Conservation (phyloP, 2,888 invertebrate species). For the Campopleginae sp. region DNA sequence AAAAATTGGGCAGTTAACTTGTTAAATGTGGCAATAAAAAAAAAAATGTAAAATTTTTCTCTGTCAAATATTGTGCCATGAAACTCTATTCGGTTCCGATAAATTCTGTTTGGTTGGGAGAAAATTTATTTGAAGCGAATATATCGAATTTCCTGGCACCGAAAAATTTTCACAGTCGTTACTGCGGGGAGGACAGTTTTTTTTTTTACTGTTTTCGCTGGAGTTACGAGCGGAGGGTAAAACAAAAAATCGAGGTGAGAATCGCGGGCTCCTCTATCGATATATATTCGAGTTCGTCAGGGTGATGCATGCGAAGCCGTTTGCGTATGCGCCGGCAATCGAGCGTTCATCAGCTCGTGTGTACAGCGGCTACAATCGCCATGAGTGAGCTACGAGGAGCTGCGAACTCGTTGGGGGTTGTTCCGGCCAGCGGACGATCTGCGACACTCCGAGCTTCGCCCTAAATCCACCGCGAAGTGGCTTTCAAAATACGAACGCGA, state of each 20-base stretch:
- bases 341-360: slow-evolving; percentile 74
- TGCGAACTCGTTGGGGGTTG: slow-evolving; percentile 35
- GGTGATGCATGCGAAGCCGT: slow-evolving; percentile 72
- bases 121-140: slow-evolving; percentile 34
- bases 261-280: slow-evolving; percentile 61
- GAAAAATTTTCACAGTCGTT: slow-evolving; percentile 19
- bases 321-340: slow-evolving; percentile 65
- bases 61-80: not conserved
- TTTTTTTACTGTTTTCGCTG: slow-evolving; percentile 21
- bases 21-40: not conserved
- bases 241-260: slow-evolving; percentile 51
- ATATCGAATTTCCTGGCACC: slow-evolving; percentile 22
- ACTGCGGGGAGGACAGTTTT: slow-evolving; percentile 7
- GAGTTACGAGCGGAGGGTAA: slow-evolving; percentile 10
- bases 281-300: slow-evolving; percentile 69
- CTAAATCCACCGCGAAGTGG: slow-evolving; percentile 40
- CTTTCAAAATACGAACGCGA: slow-evolving; percentile 45
- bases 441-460: slow-evolving; percentile 22
- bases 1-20: not conserved
- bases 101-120: slow-evolving; percentile 1
- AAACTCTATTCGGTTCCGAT: not conserved
- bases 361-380: slow-evolving; percentile 33
- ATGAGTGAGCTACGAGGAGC: slow-evolving; percentile 36
- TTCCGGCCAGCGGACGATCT: slow-evolving; percentile 34
- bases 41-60: not conserved